Evolutionary conservation across 2,888 invertebrate species (phyloP).

Genomic region (Dugesia japonica): DNA sequence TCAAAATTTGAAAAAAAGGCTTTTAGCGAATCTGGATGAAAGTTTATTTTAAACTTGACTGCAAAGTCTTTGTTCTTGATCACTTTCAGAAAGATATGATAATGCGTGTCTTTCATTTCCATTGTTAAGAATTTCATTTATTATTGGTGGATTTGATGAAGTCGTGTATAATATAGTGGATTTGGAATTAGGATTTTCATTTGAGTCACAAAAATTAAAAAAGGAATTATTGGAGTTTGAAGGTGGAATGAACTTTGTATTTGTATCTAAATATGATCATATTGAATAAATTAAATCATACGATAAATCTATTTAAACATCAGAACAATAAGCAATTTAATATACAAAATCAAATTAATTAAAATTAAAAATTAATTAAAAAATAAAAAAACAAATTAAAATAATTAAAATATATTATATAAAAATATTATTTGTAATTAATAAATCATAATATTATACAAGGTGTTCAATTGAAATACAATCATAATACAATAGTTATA

Average conservation of each 20-base stretch:
- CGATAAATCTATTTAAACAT: too few species aligned
- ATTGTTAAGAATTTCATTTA: background rate
- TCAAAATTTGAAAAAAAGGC: background rate
- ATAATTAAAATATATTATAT: too few species aligned
- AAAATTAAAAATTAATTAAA: too few species aligned
- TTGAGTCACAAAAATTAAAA: background rate
- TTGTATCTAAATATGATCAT: background rate
- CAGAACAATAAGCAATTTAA: too few species aligned
- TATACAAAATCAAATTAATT: too few species aligned
- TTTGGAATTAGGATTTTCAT: background rate
- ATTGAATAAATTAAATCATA: too few species aligned
- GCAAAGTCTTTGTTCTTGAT: constrained; percentile 4
- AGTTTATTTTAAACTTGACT: constrained; percentile 6
- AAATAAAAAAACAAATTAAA: too few species aligned
- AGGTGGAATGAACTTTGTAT: background rate
- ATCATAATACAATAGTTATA: too few species aligned
- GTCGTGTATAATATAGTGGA: background rate
- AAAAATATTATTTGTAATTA: too few species aligned
- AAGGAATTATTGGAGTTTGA: background rate
- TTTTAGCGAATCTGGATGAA: background rate
- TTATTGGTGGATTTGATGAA: background rate
- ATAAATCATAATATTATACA: too few species aligned
- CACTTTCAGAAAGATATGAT: constrained; percentile 7
- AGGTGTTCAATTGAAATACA: too few species aligned
- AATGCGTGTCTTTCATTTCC: background rate